These are phyloP conservation scores for Musca vetustissima DNA, from an alignment of 1,140 invertebrate genomes.

Conservation along the genomic window DNA sequence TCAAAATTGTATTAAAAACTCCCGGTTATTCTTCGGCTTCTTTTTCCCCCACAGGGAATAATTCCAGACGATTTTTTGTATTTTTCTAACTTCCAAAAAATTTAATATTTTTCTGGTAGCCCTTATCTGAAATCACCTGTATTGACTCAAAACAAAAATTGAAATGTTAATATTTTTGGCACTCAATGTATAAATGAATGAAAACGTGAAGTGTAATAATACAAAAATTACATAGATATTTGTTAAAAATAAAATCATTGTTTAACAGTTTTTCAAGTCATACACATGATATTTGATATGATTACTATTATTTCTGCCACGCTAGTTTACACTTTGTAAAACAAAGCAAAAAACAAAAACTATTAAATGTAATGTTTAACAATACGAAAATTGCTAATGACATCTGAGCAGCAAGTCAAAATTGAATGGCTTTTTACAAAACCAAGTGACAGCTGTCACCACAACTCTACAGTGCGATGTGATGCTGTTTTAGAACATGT, in stretches of 20 bases:
- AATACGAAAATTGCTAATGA: constrained; percentile 4
- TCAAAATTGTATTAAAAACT: too few relatives aligned
- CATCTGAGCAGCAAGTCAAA: background rate
- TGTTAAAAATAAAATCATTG: constrained; percentile 14
- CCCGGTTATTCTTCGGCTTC: too few relatives aligned
- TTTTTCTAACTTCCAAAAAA: too few relatives aligned
- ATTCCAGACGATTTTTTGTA: too few relatives aligned
- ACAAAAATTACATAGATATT: background rate
- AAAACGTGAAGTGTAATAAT: too few relatives aligned
- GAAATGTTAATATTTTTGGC: too few relatives aligned
- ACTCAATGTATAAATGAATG: too few relatives aligned
- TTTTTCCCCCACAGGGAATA: too few relatives aligned
- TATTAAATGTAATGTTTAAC: background rate
- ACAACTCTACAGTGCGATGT: constrained; percentile 7
- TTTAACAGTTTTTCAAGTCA: constrained; percentile 3
- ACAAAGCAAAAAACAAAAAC: background rate
- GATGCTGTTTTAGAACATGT: background rate
- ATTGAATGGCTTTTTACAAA: too few relatives aligned
- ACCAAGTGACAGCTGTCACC: constrained; percentile 18
- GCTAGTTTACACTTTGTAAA: background rate
- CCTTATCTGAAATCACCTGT: too few relatives aligned
- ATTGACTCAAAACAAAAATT: too few relatives aligned
- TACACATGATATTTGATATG: constrained; percentile 15
- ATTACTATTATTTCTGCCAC: background rate
- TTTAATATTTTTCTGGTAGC: too few relatives aligned